These are phyloP conservation scores for Chaetodon trifasciatus DNA, from an alignment of 2,797 vertebrate species.

Conservation along the genomic window DNA sequence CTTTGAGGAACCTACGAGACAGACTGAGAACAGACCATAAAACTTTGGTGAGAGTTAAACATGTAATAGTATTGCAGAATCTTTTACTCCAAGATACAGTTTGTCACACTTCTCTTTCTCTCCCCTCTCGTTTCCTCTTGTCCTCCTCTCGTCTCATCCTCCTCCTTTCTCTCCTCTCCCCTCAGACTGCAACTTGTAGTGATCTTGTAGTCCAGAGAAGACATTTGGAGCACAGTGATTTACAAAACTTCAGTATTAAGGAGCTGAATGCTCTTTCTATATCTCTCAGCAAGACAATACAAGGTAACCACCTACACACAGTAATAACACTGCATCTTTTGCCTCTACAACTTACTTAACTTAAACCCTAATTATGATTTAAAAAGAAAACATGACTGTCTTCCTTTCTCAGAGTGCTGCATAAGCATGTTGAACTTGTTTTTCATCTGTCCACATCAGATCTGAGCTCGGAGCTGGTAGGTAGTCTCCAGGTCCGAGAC, in stretches of 20 bases:
- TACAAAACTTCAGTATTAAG: conserved; percentile 75
- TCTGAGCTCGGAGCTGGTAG: conserved; percentile 86
- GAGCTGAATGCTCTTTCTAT: conserved; percentile 75
- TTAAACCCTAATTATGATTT: neutral
- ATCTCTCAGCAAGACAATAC: conserved; percentile 81
- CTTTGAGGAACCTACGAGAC: conserved; percentile 82
- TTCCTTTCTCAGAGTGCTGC: neutral
- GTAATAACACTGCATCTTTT: neutral
- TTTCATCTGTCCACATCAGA: conserved; percentile 61
- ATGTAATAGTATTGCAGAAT: fast-evolving
- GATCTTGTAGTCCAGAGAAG: conserved; percentile 66
- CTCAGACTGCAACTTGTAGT: conserved; percentile 66
- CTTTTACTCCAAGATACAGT: neutral
- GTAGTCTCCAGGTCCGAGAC: conserved; percentile 84
- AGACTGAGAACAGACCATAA: conserved; percentile 81
- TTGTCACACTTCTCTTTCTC: neutral
- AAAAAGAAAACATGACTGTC: neutral
- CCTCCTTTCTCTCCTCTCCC: neutral
- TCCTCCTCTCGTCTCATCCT: neutral
- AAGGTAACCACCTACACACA: conserved; percentile 72
- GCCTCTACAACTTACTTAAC: neutral
- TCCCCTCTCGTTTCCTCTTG: neutral
- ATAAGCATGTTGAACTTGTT: neutral
- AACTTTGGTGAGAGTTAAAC: conserved; percentile 51
- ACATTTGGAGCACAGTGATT: conserved; percentile 74